Conservation (phyloP, 2,797 vertebrate genomes). For the Mormyrus hasselquistii region DNA sequence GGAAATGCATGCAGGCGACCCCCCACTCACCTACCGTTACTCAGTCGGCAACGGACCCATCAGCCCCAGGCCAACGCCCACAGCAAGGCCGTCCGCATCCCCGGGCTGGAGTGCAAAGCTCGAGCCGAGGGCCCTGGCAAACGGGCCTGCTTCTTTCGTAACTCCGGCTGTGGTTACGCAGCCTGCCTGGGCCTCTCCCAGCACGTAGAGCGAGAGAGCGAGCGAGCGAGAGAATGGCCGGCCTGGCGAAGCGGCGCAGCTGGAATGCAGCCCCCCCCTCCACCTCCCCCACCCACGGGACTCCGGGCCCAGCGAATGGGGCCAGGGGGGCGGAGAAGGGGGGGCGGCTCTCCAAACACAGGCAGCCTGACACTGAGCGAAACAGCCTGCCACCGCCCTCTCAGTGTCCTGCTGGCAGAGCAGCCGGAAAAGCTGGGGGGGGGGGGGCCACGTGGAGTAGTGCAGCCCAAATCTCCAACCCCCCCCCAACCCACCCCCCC, state of each 20-base stretch:
- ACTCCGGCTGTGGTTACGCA: conserved; percentile 27
- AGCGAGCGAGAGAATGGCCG: conserved; percentile 53
- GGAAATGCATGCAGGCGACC: conserved; percentile 41
- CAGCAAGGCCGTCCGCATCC: conserved; percentile 52
- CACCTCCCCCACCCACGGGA: conserved; percentile 49
- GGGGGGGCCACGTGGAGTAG: not conserved
- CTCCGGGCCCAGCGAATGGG: conserved; percentile 40
- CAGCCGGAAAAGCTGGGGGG: not conserved
- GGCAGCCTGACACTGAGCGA: conserved; percentile 2
- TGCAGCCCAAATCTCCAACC: not conserved
- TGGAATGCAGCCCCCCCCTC: conserved; percentile 59
- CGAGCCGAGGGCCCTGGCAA: conserved; percentile 33
- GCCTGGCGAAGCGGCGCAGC: conserved; percentile 63
- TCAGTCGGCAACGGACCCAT: conserved; percentile 10
- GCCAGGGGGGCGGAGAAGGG: conserved; percentile 29
- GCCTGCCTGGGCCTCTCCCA: conserved; percentile 21
- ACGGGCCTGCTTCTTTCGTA: conserved; percentile 30
- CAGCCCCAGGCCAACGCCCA: conserved; percentile 36
- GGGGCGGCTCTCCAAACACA: not conserved
- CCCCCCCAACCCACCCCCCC: not conserved
- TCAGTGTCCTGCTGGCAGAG: not conserved
- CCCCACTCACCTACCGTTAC: conserved; percentile 33
- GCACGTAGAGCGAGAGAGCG: conserved; percentile 26
- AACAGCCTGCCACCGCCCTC: not conserved
- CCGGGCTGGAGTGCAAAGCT: conserved; percentile 42